Evolutionary conservation across 1,140 invertebrate genomes (phyloP).

Genomic region (Drosophila lacteicornis): DNA sequence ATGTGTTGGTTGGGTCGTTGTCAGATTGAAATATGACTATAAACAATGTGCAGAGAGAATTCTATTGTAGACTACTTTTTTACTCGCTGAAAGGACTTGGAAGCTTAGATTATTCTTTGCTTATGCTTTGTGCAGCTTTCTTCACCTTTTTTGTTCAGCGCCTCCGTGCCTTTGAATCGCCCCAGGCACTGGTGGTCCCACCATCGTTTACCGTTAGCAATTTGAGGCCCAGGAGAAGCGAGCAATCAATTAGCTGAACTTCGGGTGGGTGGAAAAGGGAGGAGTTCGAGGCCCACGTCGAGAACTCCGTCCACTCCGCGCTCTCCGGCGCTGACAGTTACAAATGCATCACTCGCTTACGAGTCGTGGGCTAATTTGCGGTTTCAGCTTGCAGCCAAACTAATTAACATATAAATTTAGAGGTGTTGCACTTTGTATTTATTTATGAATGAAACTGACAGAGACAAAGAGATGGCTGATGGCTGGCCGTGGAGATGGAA

Average conservation of each 20-base stretch:
- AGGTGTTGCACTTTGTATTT: conserved; percentile 66
- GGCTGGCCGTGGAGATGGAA: conserved; percentile 40
- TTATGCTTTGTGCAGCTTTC: conserved; percentile 12
- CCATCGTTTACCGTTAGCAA: conserved; percentile 50
- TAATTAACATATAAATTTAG: conserved; percentile 75
- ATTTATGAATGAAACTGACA: conserved; percentile 68
- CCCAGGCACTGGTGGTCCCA: conserved; percentile 40
- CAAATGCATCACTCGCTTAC: conserved; percentile 54
- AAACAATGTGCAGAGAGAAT: conserved; percentile 46
- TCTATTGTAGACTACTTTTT: conserved; percentile 28
- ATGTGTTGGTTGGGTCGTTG: conserved; percentile 26
- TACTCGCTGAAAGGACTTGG: conserved; percentile 32
- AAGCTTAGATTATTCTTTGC: conserved; percentile 26
- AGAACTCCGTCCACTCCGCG: conserved; percentile 22
- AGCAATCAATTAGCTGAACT: conserved; percentile 72
- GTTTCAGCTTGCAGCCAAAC: conserved; percentile 39
- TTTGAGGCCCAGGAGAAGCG: conserved; percentile 20
- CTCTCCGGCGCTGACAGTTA: conserved; percentile 51
- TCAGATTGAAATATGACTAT: conserved; percentile 69
- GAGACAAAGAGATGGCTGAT: conserved; percentile 34
- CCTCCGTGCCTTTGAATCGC: conserved; percentile 9
- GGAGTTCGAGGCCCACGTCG: conserved; percentile 29
- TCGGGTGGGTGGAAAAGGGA: conserved; percentile 16
- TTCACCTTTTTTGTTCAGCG: neutral
- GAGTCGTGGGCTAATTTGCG: conserved; percentile 61